phyloP scores from a whole-genome alignment of 2,888 invertebrate species.

The Sycophila texana region DNA sequence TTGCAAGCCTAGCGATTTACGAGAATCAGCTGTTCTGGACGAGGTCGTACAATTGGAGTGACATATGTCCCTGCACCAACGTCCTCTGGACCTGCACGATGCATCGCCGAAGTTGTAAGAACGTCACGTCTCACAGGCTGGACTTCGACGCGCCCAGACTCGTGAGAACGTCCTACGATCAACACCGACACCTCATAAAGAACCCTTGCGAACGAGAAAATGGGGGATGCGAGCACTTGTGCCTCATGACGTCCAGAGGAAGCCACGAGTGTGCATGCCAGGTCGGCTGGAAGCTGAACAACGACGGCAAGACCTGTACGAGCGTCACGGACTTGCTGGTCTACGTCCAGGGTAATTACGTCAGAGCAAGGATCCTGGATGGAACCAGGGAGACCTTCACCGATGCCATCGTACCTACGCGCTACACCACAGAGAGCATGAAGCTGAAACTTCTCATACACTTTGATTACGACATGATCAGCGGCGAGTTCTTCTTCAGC shows the following conservation, averaged over 20 bases:
- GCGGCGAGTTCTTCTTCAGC: constrained; percentile 32
- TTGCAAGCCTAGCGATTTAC: constrained; percentile 25
- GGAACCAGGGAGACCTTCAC: constrained; percentile 12
- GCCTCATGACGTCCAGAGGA: constrained; percentile 13
- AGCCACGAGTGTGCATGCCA: constrained; percentile 40
- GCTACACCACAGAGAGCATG: background rate
- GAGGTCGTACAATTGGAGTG: background rate
- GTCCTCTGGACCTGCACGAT: constrained; percentile 31
- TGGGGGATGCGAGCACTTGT: constrained; percentile 36
- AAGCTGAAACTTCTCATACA: constrained; percentile 7
- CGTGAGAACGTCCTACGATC: constrained; percentile 10
- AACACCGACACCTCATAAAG: background rate
- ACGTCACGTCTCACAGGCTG: background rate
- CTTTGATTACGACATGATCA: constrained; percentile 42
- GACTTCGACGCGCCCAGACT: constrained; percentile 9
- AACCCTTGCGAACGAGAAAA: constrained; percentile 24
- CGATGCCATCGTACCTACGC: constrained; percentile 24
- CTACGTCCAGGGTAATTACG: constrained; percentile 8
- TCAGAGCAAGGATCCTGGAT: constrained; percentile 18
- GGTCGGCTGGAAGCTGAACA: constrained; percentile 32
- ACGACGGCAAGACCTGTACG: constrained; percentile 15
- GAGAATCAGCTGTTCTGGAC: constrained; percentile 43
- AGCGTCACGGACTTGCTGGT: constrained; percentile 10
- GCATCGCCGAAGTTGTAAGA: background rate
- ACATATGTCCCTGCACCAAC: constrained; percentile 31